These are phyloP conservation scores for Chauna torquata DNA, from an alignment of 2,113 vertebrate species.

Conservation along the genomic window DNA sequence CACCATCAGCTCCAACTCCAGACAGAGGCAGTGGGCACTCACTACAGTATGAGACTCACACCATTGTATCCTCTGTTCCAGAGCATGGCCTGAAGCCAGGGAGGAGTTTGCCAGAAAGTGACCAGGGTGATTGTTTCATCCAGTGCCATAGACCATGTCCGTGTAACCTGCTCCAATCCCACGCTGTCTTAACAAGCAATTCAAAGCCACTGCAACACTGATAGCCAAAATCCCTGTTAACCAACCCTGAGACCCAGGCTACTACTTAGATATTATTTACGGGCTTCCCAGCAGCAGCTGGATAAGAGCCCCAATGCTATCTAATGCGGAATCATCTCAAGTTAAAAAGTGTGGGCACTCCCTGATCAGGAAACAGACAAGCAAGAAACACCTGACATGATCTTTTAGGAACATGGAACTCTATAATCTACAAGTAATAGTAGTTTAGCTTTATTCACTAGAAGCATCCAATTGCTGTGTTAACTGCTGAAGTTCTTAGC, in stretches of 20 bases:
- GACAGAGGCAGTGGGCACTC: neutral
- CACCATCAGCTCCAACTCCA: rapidly evolving
- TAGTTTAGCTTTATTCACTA: neutral
- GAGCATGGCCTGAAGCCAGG: neutral
- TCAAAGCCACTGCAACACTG: neutral
- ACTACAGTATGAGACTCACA: neutral
- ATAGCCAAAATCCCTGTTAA: neutral
- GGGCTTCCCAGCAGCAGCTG: neutral
- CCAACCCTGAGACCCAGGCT: neutral
- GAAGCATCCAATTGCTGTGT: neutral
- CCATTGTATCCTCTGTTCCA: neutral
- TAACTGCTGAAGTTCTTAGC: neutral
- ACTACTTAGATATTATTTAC: neutral
- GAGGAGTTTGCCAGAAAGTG: neutral
- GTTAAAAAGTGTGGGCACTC: rapidly evolving
- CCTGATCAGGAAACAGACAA: neutral
- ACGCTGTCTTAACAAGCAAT: neutral
- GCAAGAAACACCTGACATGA: neutral
- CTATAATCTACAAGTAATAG: neutral
- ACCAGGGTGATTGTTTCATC: neutral
- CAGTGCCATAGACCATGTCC: neutral
- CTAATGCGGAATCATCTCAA: neutral
- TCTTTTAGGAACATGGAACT: neutral
- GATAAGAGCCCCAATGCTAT: neutral
- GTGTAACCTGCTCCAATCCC: neutral